Evolutionary conservation across 2,113 vertebrate species (phyloP), one percentile per base, ranked within the genome.

Genomic region (Nycticorax nycticorax): DNA sequence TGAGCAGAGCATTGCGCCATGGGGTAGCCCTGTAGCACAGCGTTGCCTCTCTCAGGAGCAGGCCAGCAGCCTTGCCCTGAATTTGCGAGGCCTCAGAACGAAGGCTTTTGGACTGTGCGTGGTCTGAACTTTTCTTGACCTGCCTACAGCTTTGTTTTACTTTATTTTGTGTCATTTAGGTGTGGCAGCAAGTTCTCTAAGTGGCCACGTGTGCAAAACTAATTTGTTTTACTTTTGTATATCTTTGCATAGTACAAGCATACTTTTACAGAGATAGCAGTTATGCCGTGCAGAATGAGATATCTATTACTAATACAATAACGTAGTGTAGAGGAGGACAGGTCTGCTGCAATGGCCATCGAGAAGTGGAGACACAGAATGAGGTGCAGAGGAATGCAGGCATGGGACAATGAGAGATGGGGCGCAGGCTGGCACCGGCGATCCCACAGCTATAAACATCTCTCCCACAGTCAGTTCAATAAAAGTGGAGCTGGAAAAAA

Each of bases 91-190:
- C 52, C 41, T 87, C 57, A 63, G 8, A n/a, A 57, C 20, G 3
- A 57, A 85, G 53, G 18, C 45, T 91, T 74, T 66, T 4, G 0
- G 28, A 12, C 23, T 85, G 30, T 62, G 67, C 57, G 83, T 19
- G 32, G 14, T 32, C 30, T 62, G 81, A 93, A 76, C 62, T 94
- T n/a, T 52, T 68, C 57, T 57, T 93, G 92, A 93, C 55, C 48
- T 52, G 43, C 33, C 55, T 35, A 19, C 33, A 85, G 62, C 53
- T 85, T 82, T 92, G 23, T 37, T 88, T 63, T n/a, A 59, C 28
- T 91, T 74, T 14, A 16, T 52, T 82, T 87, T 56, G 26, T 18
- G 60, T 91, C 21, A 13, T 89, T 89, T 85, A 74, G 56, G 79
- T 43, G 60, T 12, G 16, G 50, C 55, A 89, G 43, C 60, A 81